Conservation (phyloP, 2,797 vertebrate species). For the Cottoperca gobio region DNA sequence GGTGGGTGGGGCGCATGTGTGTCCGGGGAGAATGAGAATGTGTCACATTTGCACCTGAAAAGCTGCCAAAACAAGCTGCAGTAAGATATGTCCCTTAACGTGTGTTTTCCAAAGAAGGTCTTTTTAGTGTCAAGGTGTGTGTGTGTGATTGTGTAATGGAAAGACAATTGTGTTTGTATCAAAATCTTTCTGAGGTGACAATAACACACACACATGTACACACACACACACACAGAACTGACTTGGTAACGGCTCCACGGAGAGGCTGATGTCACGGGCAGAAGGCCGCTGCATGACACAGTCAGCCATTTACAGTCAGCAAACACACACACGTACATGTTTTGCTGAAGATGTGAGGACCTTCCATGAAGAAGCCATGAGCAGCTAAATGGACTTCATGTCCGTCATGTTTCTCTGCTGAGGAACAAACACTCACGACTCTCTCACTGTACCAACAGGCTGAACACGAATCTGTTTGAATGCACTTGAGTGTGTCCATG, state of each 20-base stretch:
- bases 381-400: background rate
- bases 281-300: slow-evolving; percentile 31
- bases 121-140: background rate
- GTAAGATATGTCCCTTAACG: background rate
- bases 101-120: background rate
- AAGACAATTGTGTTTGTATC: background rate
- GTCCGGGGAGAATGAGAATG: too few species aligned
- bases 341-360: background rate
- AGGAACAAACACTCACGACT: background rate
- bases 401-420: background rate
- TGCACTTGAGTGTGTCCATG: background rate
- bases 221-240: background rate
- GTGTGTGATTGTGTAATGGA: background rate
- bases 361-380: background rate
- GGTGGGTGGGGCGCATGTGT: background rate
- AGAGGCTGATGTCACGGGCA: slow-evolving; percentile 36
- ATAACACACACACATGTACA: slow-evolving; percentile 1
- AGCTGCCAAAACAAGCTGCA: background rate
- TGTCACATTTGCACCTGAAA: background rate
- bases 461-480: slow-evolving; percentile 14
- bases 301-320: slow-evolving; percentile 21
- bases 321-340: background rate
- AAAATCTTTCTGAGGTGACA: background rate
- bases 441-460: slow-evolving; percentile 42
- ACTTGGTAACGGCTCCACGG: slow-evolving; percentile 34